Base-by-base conservation (phyloP, 2,113 vertebrate species). In the Rhipidura dahli region DNA sequence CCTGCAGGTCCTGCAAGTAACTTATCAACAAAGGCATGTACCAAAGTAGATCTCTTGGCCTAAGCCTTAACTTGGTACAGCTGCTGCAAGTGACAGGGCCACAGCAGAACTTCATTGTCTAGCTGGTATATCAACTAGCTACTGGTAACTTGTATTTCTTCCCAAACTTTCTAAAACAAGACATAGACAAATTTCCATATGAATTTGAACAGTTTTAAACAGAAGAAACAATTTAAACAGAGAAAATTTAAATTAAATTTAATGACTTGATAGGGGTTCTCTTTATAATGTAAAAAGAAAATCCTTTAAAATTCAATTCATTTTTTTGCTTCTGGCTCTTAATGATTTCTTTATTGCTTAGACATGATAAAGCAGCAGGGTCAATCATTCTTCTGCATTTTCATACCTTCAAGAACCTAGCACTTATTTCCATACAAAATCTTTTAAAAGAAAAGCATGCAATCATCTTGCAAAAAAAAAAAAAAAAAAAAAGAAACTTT, bases 211-310 rank as follows among this genome's bases (percentile, higher is more conserved):
- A 71, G 33, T 61, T 94, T 94, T 56, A 80, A 87, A 59, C 27
- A 69, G 37, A 60, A 66, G 7, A 88, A 80, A 88, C 24, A 40
- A 71, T 44, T 94, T 91, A 53, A 91, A 91, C 56, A 71, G 21
- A 70, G 31, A 85, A 71, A 85, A 79, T 42, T 40, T 42, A 91
- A 83, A 79, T 85, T 94, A 70, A 86, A 77, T 81, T 37, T 57
- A 81, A 87, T 66, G 15, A 63, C 44, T 80, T 88, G 9, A 44
- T 69, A 13, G 37, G 44, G 90, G 24, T 71, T 94, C 26, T 49
- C 49, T 89, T 83, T 81, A 80, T 83, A 90, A 94, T 31, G 30
- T 59, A 75, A 78, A 94, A 93, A 47, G 22, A 95, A 96, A 96
- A 92, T 71, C 35, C 31, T 92, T 93, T 78, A 86, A 93, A 93